Conservation (phyloP, 2,888 invertebrate species). For the Crematogaster levior region DNA sequence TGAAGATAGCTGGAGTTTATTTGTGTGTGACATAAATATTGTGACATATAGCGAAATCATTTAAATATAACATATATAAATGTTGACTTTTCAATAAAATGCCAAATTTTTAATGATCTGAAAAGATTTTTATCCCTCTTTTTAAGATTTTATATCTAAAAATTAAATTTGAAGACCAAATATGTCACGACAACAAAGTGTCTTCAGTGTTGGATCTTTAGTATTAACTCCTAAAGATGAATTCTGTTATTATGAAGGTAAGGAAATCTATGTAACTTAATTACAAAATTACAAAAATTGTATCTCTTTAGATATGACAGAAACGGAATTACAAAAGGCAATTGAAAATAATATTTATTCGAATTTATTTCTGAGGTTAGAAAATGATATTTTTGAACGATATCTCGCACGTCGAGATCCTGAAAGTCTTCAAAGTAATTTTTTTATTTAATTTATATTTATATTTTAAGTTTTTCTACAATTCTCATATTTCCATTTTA, state of each 20-base stretch:
- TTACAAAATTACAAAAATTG: slow-evolving; percentile 12
- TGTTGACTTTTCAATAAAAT: background rate
- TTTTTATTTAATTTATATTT: background rate
- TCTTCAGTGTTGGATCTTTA: background rate
- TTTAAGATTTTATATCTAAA: background rate
- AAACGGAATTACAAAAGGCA: slow-evolving; percentile 73
- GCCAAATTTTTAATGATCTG: background rate
- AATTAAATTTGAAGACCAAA: slow-evolving; percentile 9
- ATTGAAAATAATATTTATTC: slow-evolving; percentile 69
- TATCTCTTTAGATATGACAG: slow-evolving; percentile 73
- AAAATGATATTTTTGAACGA: slow-evolving; percentile 87
- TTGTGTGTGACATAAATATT: background rate
- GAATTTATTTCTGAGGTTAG: slow-evolving; percentile 83
- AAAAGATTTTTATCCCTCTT: too few relatives aligned
- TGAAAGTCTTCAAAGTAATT: slow-evolving; percentile 85
- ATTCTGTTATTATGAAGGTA: slow-evolving; percentile 70
- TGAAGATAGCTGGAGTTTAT: slow-evolving; percentile 22
- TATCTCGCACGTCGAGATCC: slow-evolving; percentile 86
- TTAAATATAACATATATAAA: background rate
- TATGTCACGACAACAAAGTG: slow-evolving; percentile 22
- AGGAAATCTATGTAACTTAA: background rate
- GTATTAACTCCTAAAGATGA: slow-evolving; percentile 57
- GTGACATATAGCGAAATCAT: background rate
- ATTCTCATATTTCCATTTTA: background rate
- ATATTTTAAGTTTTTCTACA: slow-evolving; percentile 10